These are phyloP conservation scores for Guaruba guarouba DNA, from an alignment of 2,113 vertebrate genomes.

Conservation along the genomic window DNA sequence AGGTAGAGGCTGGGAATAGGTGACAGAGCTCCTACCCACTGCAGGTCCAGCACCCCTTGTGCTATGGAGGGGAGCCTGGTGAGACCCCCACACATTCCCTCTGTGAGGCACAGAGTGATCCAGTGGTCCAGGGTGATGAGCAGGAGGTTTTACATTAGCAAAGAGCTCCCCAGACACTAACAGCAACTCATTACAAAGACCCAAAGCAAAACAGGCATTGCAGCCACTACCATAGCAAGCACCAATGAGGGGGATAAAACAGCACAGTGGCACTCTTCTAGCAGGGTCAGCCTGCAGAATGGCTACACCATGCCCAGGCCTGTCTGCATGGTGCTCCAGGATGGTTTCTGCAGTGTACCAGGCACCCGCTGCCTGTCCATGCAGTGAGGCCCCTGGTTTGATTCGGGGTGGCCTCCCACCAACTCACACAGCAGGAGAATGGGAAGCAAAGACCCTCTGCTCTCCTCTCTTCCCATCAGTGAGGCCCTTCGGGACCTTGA, in stretches of 20 bases:
- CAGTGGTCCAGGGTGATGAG: not conserved
- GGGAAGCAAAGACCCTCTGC: accelerated
- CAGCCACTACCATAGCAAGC: not conserved
- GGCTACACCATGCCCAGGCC: not conserved
- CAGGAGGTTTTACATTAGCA: slow-evolving; percentile 11
- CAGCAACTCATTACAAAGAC: not conserved
- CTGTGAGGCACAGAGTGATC: accelerated
- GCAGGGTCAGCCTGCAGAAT: not conserved
- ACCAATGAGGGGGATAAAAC: not conserved
- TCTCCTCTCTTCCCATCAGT: not conserved
- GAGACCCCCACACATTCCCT: not conserved
- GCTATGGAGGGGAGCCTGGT: not conserved
- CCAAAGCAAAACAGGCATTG: not conserved
- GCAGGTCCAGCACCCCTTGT: not conserved
- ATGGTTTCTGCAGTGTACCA: accelerated
- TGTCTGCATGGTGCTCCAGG: accelerated
- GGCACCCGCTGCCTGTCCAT: not conserved
- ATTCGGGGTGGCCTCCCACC: not conserved
- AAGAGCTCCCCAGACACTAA: slow-evolving; percentile 3
- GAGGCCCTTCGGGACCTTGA: not conserved
- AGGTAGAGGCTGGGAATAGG: not conserved
- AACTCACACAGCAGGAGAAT: accelerated
- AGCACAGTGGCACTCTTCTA: not conserved
- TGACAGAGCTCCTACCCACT: not conserved
- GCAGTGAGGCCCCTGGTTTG: not conserved